A percentile compares a stretch with the other conserved stretches of the same genome.
phyloP scores from a whole-genome alignment of 1,140 invertebrate species.

The Chelonus insularis region DNA sequence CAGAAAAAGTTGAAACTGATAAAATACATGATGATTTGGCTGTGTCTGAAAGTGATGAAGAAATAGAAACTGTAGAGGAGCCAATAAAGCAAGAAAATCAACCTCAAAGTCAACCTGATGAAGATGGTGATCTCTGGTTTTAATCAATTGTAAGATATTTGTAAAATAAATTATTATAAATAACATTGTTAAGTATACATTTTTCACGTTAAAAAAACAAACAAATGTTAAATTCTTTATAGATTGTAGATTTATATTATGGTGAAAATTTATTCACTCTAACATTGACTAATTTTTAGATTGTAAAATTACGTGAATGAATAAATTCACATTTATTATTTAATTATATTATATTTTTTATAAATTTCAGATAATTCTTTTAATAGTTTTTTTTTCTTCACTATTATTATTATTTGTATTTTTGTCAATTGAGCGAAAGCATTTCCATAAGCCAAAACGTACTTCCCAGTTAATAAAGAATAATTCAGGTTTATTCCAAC shows the following conservation, averaged over 20 bases:
- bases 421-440: slow-evolving; percentile 57
- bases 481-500: slow-evolving; percentile 65
- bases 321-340: no score
- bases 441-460: slow-evolving; percentile 66
- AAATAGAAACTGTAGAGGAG: slow-evolving; percentile 51
- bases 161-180: slow-evolving; percentile 21
- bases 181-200: no score
- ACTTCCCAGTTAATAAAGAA: slow-evolving; percentile 68
- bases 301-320: no score
- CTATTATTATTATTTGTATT: no score
- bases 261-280: no score
- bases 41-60: slow-evolving; percentile 80
- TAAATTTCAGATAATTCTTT: no score
- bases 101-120: slow-evolving; percentile 47
- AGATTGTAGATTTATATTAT: no score
- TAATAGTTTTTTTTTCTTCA: no score
- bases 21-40: slow-evolving; percentile 75
- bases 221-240: no score
- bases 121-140: slow-evolving; percentile 63
- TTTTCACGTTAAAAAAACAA: no score
- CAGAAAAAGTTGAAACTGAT: slow-evolving; percentile 54
- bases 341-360: no score
- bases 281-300: no score
- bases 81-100: slow-evolving; percentile 38
- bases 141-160: slow-evolving; percentile 41